Percentiles rank a stretch among this genome's conserved stretches.
Conservation (phyloP, 2,888 invertebrate genomes). For the Xanthostigma xanthostigma region DNA sequence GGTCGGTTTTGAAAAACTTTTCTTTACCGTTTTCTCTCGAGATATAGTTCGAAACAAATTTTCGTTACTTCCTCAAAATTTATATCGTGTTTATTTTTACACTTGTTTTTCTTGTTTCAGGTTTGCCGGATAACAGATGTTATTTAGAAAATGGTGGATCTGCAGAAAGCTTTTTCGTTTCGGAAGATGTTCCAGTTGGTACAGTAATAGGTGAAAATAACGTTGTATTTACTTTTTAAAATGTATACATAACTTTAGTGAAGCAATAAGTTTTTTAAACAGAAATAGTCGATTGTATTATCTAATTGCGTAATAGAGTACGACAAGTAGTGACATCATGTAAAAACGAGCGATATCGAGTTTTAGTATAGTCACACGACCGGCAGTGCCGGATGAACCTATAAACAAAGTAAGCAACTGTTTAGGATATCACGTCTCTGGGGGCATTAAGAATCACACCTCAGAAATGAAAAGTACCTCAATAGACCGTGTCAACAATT, state of each 20-base stretch:
- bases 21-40: neutral
- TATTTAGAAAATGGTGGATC: slow-evolving; percentile 83
- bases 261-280: neutral
- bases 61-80: neutral
- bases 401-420: no score
- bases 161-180: slow-evolving; percentile 80
- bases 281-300: no score
- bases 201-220: slow-evolving; percentile 47
- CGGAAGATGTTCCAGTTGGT: slow-evolving; percentile 70
- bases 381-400: no score
- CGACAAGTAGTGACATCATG: no score
- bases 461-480: no score
- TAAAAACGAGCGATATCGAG: no score
- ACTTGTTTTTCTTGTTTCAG: slow-evolving; percentile 26
- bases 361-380: no score
- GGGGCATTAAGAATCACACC: no score
- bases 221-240: slow-evolving; percentile 1
- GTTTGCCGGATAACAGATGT: slow-evolving; percentile 70
- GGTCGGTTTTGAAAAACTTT: neutral
- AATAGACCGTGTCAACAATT: no score
- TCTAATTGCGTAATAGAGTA: no score
- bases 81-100: neutral
- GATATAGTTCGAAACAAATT: neutral
- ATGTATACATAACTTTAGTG: neutral
- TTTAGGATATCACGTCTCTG: no score